Percentiles rank a stretch among this genome's conserved stretches.
Conservation (phyloP, 35 echinoderm and acorn worm genomes). For the Ophiothrix spiculata region DNA sequence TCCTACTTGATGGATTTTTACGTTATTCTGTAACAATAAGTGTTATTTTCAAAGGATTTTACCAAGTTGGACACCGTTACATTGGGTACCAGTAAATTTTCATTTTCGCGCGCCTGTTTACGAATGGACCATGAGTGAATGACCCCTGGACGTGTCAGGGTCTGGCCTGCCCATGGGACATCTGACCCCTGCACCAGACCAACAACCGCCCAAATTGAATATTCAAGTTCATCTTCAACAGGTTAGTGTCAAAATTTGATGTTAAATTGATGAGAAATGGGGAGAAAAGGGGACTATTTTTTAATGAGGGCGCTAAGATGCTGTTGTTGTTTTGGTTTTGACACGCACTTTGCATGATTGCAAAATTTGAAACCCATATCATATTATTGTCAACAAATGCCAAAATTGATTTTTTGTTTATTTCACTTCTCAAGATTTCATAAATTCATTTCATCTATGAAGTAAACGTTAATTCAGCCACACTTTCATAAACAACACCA, state of each 20-base stretch:
- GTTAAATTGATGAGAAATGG: background rate
- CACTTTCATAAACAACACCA: background rate
- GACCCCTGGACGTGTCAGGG: constrained; percentile 72
- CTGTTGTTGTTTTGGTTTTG: background rate
- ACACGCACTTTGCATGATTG: background rate
- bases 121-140: constrained; percentile 86
- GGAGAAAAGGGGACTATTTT: background rate
- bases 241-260: background rate
- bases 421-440: background rate
- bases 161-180: constrained; percentile 66
- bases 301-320: background rate
- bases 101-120: constrained; percentile 92
- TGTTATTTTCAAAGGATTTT: constrained; percentile 15
- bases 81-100: constrained; percentile 32
- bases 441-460: background rate
- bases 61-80: constrained; percentile 6
- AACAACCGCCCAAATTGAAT: background rate
- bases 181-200: background rate
- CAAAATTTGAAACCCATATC: background rate
- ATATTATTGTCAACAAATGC: background rate
- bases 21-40: background rate
- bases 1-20: background rate
- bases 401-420: background rate
- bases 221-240: background rate
- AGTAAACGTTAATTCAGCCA: background rate